A percentile compares a stretch with the other conserved stretches of the same genome.
phyloP scores from a whole-genome alignment of 2,113 vertebrate species.

The Podarcis cretensis region DNA sequence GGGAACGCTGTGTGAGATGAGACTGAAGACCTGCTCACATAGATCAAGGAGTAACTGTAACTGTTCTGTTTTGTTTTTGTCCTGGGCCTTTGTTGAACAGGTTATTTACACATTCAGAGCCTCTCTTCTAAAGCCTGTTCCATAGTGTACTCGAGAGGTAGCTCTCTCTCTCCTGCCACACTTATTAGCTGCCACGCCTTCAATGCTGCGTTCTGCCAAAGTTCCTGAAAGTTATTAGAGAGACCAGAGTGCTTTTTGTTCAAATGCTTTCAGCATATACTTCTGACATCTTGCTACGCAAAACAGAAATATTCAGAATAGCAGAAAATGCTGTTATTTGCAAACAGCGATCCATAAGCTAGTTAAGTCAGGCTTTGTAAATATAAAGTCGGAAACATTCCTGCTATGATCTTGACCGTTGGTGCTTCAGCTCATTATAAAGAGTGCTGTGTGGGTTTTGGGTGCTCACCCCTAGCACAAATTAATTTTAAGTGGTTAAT shows the following conservation, averaged over 20 bases:
- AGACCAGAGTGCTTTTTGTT: neutral
- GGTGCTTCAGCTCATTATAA: neutral
- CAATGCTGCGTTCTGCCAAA: neutral
- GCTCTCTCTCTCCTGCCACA: neutral
- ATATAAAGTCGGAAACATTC: neutral
- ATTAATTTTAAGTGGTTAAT: neutral
- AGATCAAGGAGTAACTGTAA: neutral
- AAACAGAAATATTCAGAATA: neutral
- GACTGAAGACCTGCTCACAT: neutral
- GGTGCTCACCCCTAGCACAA: fast-evolving
- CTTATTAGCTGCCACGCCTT: neutral
- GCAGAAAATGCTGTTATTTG: neutral
- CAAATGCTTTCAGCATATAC: neutral
- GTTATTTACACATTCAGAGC: neutral
- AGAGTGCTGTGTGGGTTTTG: neutral
- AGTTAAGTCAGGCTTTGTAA: neutral
- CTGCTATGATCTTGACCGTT: neutral
- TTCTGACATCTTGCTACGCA: neutral
- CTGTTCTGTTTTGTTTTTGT: neutral
- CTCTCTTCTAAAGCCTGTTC: neutral
- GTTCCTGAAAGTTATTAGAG: neutral
- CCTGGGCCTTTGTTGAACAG: neutral
- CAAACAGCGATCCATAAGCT: neutral
- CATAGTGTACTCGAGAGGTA: neutral
- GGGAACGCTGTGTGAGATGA: neutral